A percentile compares a stretch with the other conserved stretches of the same genome.
Evolutionary conservation across 2,888 invertebrate species (phyloP).

Genomic region (Brassicogethes aeneus): DNA sequence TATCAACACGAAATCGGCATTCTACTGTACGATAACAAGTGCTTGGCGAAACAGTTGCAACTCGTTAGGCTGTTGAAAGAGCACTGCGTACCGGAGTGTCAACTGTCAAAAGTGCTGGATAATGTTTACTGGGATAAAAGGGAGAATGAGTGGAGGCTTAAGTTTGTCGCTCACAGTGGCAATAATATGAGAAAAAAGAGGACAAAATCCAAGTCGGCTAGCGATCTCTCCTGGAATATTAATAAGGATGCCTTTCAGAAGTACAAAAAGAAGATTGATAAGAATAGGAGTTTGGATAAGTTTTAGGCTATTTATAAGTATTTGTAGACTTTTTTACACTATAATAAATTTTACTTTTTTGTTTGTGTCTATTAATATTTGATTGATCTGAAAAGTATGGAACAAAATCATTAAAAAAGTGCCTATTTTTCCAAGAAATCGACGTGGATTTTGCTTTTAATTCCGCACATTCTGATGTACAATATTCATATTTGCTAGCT

Average conservation of each 20-base stretch:
- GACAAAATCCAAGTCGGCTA: conserved; percentile 1
- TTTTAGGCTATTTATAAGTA: too few relatives aligned
- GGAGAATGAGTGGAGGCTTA: conserved; percentile 92
- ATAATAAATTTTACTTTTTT: too few relatives aligned
- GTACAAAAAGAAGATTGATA: not conserved
- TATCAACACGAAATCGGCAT: conserved; percentile 23
- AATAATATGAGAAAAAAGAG: conserved; percentile 53
- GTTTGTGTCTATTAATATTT: too few relatives aligned
- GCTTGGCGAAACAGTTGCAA: conserved; percentile 58
- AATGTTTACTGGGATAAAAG: conserved; percentile 94
- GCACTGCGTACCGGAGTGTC: conserved; percentile 80
- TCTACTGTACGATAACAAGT: conserved; percentile 65
- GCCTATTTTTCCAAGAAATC: too few relatives aligned
- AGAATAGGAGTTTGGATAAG: too few relatives aligned
- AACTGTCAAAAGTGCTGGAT: conserved; percentile 76
- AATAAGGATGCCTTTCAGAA: not conserved
- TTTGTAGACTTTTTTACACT: too few relatives aligned
- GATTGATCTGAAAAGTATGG: too few relatives aligned
- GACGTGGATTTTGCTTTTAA: too few relatives aligned
- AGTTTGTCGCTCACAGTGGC: conserved; percentile 92
- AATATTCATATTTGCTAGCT: too few relatives aligned
- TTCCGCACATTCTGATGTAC: too few relatives aligned
- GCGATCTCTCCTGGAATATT: not conserved
- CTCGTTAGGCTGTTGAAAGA: conserved; percentile 79
- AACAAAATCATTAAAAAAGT: too few relatives aligned